A percentile compares a stretch with the other conserved stretches of the same genome.
Conservation (phyloP, 2,797 vertebrate genomes). For the Betta splendens region DNA sequence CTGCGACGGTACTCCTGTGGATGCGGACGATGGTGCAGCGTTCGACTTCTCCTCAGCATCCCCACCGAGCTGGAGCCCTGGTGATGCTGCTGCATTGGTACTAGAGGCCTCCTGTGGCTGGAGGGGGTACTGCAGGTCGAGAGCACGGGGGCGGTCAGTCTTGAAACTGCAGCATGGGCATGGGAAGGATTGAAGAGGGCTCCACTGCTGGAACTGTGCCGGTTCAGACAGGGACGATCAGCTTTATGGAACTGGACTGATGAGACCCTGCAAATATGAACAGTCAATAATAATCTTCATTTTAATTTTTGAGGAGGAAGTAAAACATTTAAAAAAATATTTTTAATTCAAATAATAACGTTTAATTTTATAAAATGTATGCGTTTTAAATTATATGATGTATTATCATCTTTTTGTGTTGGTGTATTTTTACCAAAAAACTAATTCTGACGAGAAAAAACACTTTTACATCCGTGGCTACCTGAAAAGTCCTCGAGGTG, state of each 20-base stretch:
- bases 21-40: constrained; percentile 77
- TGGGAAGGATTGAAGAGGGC: constrained; percentile 77
- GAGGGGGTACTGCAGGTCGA: constrained; percentile 82
- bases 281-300: constrained; percentile 17
- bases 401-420: too few species aligned
- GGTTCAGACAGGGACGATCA: constrained; percentile 78
- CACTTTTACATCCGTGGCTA: constrained; percentile 32
- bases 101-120: constrained; percentile 73
- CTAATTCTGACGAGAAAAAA: too few species aligned
- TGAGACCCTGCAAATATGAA: constrained; percentile 70
- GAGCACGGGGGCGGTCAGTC: constrained; percentile 62
- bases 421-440: too few species aligned
- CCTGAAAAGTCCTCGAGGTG: constrained; percentile 72
- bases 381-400: too few species aligned
- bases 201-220: constrained; percentile 81
- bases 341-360: too few species aligned
- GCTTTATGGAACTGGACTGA: constrained; percentile 80
- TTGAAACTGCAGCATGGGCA: constrained; percentile 46
- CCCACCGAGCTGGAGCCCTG: constrained; percentile 68
- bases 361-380: too few species aligned
- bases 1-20: constrained; percentile 78
- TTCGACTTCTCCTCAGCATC: constrained; percentile 80
- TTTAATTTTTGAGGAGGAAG: too few species aligned
- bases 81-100: constrained; percentile 64
- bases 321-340: too few species aligned